Percentiles rank a stretch among this genome's conserved stretches.
phyloP scores from a whole-genome alignment of 2,113 vertebrate species.

The Trogon melanurus region DNA sequence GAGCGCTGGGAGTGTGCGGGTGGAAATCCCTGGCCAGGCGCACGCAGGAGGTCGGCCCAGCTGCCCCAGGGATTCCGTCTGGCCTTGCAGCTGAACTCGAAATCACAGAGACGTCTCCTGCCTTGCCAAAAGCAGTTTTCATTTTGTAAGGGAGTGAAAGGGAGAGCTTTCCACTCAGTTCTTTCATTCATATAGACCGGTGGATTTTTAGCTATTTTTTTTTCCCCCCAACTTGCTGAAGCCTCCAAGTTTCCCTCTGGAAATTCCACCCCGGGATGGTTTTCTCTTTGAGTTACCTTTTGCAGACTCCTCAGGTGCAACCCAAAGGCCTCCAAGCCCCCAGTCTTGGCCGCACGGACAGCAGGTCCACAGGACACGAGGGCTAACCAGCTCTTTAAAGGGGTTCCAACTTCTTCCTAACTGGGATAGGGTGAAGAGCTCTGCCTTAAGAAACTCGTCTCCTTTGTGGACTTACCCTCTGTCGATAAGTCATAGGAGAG shows the following conservation, averaged over 20 bases:
- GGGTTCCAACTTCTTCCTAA: not conserved
- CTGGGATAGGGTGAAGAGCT: not conserved
- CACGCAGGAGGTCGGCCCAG: not conserved
- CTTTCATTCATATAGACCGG: not conserved
- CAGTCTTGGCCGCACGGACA: not conserved
- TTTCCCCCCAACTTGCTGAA: not conserved
- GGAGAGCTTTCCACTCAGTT: constrained; percentile 14
- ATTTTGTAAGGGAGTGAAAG: not conserved
- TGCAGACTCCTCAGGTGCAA: not conserved
- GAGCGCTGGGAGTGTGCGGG: accelerated
- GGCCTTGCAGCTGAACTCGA: not conserved
- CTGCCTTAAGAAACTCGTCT: not conserved
- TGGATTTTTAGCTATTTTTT: not conserved
- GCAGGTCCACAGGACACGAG: not conserved
- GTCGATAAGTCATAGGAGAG: not conserved
- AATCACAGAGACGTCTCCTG: not conserved
- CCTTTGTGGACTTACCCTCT: not conserved
- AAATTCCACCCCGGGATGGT: constrained; percentile 18
- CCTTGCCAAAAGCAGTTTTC: constrained; percentile 21
- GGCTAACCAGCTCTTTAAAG: not conserved
- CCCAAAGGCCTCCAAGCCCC: not conserved
- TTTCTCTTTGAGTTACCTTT: not conserved
- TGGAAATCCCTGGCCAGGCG: not conserved
- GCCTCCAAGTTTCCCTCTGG: constrained; percentile 56
- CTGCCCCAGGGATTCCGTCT: not conserved